These are phyloP conservation scores for Holacanthus passer DNA, from an alignment of 2,113 vertebrate species.

Conservation along the genomic window DNA sequence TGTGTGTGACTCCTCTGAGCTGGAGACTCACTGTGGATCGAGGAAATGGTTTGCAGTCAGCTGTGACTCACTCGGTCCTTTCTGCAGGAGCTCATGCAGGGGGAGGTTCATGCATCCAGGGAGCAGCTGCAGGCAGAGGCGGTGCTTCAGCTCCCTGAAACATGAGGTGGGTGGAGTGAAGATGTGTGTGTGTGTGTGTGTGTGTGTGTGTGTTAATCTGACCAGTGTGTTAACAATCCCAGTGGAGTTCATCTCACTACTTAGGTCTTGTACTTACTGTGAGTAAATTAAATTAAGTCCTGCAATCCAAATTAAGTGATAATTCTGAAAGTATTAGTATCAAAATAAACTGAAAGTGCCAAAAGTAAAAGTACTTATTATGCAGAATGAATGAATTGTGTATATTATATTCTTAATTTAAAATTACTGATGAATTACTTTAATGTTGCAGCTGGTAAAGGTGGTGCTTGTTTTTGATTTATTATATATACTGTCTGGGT, in stretches of 20 bases:
- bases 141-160: constrained; percentile 22
- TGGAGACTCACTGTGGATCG: background rate
- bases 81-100: constrained; percentile 7
- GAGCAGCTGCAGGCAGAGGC: constrained; percentile 39
- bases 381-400: no score
- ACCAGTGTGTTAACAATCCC: no score
- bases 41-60: constrained; percentile 4
- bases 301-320: no score
- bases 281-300: no score
- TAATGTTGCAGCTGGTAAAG: background rate
- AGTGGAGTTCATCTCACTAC: no score
- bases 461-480: background rate
- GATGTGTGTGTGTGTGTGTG: background rate
- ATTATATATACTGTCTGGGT: background rate
- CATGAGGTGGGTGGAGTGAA: constrained; percentile 23
- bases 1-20: background rate
- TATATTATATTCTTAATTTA: no score
- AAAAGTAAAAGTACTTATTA: no score
- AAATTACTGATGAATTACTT: background rate
- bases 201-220: no score
- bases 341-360: no score
- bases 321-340: no score
- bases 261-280: no score
- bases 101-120: constrained; percentile 45
- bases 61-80: background rate